A percentile compares a stretch with the other conserved stretches of the same genome.
phyloP scores from a whole-genome alignment of 2,888 invertebrate species.

The Caenorhabditis sinica region DNA sequence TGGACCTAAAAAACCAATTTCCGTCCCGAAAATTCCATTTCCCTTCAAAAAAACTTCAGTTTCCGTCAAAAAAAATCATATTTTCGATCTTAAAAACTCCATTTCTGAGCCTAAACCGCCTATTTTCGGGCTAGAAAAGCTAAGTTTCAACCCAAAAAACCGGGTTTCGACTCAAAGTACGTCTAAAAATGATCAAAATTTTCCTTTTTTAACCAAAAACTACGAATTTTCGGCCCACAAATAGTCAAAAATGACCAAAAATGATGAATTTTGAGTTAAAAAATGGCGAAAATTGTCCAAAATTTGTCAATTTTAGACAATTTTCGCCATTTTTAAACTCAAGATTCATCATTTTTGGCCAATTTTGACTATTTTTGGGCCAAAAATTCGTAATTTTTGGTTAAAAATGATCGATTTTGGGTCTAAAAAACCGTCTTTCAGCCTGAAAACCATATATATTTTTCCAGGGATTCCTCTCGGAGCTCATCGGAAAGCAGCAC shows the following conservation, averaged over 20 bases:
- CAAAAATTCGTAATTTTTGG: background rate
- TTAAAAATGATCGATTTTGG: background rate
- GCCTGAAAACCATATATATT: background rate
- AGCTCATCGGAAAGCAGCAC: constrained; percentile 49
- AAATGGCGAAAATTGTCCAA: too few relatives aligned
- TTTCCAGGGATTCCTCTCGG: constrained; percentile 51
- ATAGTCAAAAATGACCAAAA: background rate
- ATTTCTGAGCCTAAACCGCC: too few relatives aligned
- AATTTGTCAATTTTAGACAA: background rate
- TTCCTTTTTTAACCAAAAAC: too few relatives aligned
- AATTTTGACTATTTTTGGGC: background rate
- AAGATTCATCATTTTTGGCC: background rate
- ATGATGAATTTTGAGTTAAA: background rate
- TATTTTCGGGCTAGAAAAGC: background rate
- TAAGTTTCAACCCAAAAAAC: too few relatives aligned
- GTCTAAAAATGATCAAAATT: too few relatives aligned
- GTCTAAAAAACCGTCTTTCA: background rate
- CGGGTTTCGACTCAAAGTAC: too few relatives aligned
- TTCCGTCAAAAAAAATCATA: background rate
- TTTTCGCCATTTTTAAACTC: background rate
- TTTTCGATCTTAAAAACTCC: too few relatives aligned
- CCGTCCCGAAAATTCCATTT: too few relatives aligned
- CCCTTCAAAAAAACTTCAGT: too few relatives aligned
- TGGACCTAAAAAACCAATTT: too few relatives aligned
- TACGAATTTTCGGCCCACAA: background rate